A percentile compares a stretch with the other conserved stretches of the same genome.
Evolutionary conservation across 2,888 invertebrate genomes (phyloP).

Genomic region (Marronus borbonicus): DNA sequence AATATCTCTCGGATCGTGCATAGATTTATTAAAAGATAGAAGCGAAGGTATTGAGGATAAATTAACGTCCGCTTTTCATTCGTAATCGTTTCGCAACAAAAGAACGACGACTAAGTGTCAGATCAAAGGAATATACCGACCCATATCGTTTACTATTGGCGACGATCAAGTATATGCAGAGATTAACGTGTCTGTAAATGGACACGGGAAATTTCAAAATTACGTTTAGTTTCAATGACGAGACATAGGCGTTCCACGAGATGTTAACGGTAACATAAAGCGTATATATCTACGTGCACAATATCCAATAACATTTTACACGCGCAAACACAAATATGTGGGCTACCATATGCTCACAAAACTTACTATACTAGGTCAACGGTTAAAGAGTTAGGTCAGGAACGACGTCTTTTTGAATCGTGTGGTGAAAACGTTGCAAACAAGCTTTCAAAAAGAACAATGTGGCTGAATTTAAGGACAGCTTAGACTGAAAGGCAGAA

Average conservation of each 20-base stretch:
- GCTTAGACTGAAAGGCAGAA: constrained; percentile 6
- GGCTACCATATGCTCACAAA: constrained; percentile 29
- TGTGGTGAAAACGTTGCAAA: background rate
- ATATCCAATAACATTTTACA: background rate
- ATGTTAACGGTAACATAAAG: constrained; percentile 15
- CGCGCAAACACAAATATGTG: constrained; percentile 20
- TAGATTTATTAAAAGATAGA: constrained; percentile 29
- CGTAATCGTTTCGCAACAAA: constrained; percentile 34
- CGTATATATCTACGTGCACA: background rate
- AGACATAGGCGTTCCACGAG: constrained; percentile 2
- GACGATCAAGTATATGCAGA: constrained; percentile 15
- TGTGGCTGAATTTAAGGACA: background rate
- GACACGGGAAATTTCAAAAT: constrained; percentile 24
- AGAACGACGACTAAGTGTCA: constrained; percentile 23
- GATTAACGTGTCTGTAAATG: constrained; percentile 39
- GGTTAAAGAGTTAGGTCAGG: background rate
- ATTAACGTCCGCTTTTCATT: constrained; percentile 28
- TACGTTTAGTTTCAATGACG: constrained; percentile 34
- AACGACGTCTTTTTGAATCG: background rate
- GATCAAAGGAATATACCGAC: constrained; percentile 43
- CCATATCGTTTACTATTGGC: constrained; percentile 14
- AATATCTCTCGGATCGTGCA: constrained; percentile 28
- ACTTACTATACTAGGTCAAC: background rate
- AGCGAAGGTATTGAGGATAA: constrained; percentile 12
- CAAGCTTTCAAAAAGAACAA: background rate